These are phyloP conservation scores for Nasonia vitripennis DNA, from an alignment of 1,140 invertebrate genomes.

Conservation along the genomic window DNA sequence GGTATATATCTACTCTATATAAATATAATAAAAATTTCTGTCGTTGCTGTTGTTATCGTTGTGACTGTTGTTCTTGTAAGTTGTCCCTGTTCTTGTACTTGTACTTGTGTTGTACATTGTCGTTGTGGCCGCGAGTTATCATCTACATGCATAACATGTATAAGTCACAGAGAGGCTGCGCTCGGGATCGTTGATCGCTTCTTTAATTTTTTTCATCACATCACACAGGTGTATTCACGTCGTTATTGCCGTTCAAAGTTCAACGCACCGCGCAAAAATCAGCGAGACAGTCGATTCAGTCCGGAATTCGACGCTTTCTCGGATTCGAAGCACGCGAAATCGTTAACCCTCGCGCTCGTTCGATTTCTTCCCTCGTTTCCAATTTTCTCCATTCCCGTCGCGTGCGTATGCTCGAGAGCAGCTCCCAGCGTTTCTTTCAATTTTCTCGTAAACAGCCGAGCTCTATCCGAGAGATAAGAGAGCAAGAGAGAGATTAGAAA, in stretches of 20 bases:
- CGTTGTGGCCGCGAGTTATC: slow-evolving; percentile 18
- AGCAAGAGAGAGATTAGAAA: not conserved
- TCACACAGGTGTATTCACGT: too few relatives aligned
- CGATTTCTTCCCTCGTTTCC: slow-evolving; percentile 16
- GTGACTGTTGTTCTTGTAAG: slow-evolving; percentile 57
- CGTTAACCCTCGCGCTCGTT: not conserved
- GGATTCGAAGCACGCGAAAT: not conserved
- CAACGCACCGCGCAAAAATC: too few relatives aligned
- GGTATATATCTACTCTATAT: slow-evolving; percentile 51
- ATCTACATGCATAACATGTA: not conserved
- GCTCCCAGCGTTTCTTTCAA: not conserved
- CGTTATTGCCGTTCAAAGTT: too few relatives aligned
- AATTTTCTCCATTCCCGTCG: not conserved
- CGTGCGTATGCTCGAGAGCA: not conserved
- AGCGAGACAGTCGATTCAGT: not conserved
- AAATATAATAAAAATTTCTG: slow-evolving; percentile 50
- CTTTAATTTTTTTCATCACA: not conserved
- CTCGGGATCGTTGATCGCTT: not conserved
- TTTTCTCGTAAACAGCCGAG: not conserved
- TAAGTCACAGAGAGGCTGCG: not conserved
- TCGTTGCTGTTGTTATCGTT: slow-evolving; percentile 64
- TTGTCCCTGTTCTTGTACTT: slow-evolving; percentile 58
- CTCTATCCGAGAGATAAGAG: not conserved
- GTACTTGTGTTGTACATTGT: slow-evolving; percentile 53
- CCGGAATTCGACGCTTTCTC: not conserved